phyloP scores from a whole-genome alignment of 2,113 vertebrate genomes.

The Zootoca vivipara region DNA sequence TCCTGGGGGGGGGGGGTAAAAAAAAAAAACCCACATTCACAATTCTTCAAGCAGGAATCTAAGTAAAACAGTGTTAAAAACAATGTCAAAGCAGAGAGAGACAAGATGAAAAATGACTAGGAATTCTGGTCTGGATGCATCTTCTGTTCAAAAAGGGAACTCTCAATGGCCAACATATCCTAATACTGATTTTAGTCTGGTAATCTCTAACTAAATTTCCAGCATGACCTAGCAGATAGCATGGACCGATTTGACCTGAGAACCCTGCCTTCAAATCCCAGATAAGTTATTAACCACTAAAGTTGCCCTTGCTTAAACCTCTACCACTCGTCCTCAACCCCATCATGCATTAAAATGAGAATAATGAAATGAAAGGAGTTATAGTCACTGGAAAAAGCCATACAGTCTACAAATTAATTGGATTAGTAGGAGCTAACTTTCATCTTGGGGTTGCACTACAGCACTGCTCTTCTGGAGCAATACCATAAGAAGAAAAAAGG shows the following conservation, averaged over 20 bases:
- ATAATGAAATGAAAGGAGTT: background rate
- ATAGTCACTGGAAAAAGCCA: background rate
- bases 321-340: background rate
- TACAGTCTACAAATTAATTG: background rate
- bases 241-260: background rate
- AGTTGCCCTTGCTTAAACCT: background rate
- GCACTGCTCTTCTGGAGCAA: background rate
- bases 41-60: background rate
- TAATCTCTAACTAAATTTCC: background rate
- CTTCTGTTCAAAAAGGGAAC: background rate
- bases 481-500: background rate
- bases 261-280: background rate
- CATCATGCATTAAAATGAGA: background rate
- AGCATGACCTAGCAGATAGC: background rate
- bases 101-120: background rate
- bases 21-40: background rate
- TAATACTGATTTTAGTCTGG: background rate
- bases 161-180: background rate
- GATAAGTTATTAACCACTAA: background rate
- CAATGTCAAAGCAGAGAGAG: background rate
- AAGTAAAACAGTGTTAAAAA: too few species aligned
- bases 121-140: background rate
- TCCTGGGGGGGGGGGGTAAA: background rate
- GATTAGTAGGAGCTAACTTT: background rate
- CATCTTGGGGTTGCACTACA: background rate